phyloP scores from a whole-genome alignment of 2,113 vertebrate species.

The Gnathonemus longibarbis region DNA sequence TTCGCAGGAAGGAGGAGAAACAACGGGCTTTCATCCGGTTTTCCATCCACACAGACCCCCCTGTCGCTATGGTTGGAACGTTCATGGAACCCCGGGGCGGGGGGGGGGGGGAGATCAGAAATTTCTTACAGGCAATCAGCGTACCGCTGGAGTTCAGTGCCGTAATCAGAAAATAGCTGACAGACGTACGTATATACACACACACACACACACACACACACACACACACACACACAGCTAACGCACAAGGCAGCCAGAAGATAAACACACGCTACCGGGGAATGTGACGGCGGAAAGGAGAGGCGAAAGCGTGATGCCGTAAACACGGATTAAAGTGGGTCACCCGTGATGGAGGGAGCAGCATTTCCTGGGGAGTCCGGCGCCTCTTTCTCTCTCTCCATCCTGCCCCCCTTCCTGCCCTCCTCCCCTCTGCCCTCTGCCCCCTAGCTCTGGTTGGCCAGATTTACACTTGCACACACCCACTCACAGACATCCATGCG shows the following conservation, averaged over 20 bases:
- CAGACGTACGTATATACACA: neutral
- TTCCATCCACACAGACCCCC: neutral
- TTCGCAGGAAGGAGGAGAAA: neutral
- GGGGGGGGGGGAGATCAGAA: neutral
- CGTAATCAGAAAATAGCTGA: constrained; percentile 1
- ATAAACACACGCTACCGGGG: neutral
- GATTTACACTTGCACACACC: neutral
- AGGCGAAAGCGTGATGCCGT: neutral
- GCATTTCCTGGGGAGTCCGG: constrained; percentile 24
- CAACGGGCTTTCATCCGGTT: neutral
- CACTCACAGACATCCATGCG: neutral
- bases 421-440: neutral
- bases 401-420: neutral
- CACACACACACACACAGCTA: neutral
- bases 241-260: neutral
- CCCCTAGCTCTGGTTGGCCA: neutral
- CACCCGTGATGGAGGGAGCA: constrained; percentile 26
- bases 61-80: neutral
- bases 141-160: neutral
- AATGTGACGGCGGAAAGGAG: neutral
- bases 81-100: neutral
- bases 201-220: neutral
- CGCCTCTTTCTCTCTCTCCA: neutral
- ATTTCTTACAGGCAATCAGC: neutral
- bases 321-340: constrained; percentile 27